Conservation (phyloP, 2,113 vertebrate species). For the Malaclemys terrapin region DNA sequence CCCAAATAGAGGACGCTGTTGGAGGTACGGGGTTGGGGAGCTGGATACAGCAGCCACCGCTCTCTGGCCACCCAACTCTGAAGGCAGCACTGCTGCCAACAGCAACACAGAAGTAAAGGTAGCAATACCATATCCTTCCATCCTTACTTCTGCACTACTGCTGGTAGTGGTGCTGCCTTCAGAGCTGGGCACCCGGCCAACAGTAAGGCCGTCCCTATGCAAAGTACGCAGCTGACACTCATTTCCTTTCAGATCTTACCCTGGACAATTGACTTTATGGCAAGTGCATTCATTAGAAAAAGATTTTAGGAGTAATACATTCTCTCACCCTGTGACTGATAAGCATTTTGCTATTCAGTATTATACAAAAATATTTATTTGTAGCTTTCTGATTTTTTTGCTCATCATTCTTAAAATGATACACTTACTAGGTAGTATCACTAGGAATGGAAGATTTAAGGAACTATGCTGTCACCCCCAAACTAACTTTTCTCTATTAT, state of each 20-base stretch:
- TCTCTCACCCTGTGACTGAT: background rate
- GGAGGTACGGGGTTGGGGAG: too few relatives aligned
- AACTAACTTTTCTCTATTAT: background rate
- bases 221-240: background rate
- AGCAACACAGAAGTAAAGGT: too few relatives aligned
- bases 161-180: too few relatives aligned
- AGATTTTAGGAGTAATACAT: background rate
- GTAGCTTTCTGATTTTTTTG: background rate
- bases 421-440: background rate
- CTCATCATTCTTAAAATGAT: background rate
- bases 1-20: too few relatives aligned
- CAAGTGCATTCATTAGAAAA: slow-evolving; percentile 1
- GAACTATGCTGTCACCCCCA: background rate
- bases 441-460: background rate
- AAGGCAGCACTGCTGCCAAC: too few relatives aligned
- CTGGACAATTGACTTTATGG: background rate
- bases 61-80: too few relatives aligned
- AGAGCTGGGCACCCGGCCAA: too few relatives aligned
- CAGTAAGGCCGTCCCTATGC: too few relatives aligned
- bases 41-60: too few relatives aligned
- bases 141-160: too few relatives aligned
- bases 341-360: background rate
- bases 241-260: slow-evolving; percentile 4
- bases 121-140: too few relatives aligned
- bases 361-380: background rate